Base-by-base conservation (phyloP, 2,113 vertebrate genomes). In the Zootoca vivipara region DNA sequence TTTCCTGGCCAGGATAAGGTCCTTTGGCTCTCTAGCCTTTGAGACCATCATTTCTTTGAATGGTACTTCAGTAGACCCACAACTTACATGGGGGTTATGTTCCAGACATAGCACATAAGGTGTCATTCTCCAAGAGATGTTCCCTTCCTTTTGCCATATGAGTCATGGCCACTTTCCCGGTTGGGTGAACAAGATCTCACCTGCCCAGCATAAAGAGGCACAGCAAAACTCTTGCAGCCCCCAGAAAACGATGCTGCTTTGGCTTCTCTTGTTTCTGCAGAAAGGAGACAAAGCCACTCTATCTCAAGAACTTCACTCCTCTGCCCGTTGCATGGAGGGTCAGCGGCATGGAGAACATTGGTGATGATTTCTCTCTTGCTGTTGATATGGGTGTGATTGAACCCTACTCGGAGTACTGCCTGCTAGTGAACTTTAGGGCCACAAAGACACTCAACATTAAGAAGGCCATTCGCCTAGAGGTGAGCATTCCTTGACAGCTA, bases 381-480 rank as follows among this genome's bases (percentile, higher is more conserved):
- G 91, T 96, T 83, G 91, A 96, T 5, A 91, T 95, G 0, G 98
- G 98, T 15, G 65, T 89, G 7, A 52, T 99, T 67, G 91, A 81
- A 16, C 86, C 98, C 0, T 70, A 85, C n/a, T 86, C 93, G 0
- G 97, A 98, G 38, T 94, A 96, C 3, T 28, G 35, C 4, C 82
- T 99, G 85, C 93, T 90, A 0, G 30, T 99, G 38, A n/a, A 96
- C 87, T 98, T 99, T 94, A 96, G 93, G 40, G 96, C 98, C 40
- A 85, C 78, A 2, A 97, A 91, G 30, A 95, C 96, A 2, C 3
- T 96, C 81, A 94, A 40, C 87, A 69, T 98, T 33, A 98, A 97
- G 94, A 98, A 97, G 94, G 87, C 67, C 0, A 92, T 99, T 77
- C 96, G 96, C 9, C 65, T 99, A 15, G 98, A 99, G 98, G 98